phyloP scores from a whole-genome alignment of 2,113 vertebrate genomes.

The Microtus ochrogaster region DNA sequence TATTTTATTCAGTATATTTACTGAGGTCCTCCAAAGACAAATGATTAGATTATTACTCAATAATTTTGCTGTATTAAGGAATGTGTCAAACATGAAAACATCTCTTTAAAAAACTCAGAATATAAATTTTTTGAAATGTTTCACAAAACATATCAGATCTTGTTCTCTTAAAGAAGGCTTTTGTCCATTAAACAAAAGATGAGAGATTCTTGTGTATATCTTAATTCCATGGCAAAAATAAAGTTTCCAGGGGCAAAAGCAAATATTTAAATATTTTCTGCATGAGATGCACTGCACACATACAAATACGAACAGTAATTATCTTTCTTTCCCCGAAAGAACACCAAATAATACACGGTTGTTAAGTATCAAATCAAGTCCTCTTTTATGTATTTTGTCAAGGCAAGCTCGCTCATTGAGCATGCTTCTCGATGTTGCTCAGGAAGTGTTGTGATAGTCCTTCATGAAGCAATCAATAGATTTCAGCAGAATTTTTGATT shows the following conservation, averaged over 20 bases:
- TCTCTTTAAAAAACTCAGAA: background rate
- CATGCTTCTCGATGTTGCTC: constrained; percentile 64
- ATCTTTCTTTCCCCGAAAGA: constrained; percentile 62
- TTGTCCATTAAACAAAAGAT: constrained; percentile 65
- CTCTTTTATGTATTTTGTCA: constrained; percentile 74
- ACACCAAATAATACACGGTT: constrained; percentile 50
- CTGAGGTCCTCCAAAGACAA: constrained; percentile 11
- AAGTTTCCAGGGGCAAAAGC: constrained; percentile 56
- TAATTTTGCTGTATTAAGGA: constrained; percentile 42
- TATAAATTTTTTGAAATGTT: constrained; percentile 50
- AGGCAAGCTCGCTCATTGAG: constrained; percentile 75
- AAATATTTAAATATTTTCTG: constrained; percentile 71
- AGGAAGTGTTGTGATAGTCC: constrained; percentile 59
- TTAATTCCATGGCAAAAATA: constrained; percentile 67
- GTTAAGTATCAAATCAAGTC: constrained; percentile 50
- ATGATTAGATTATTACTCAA: constrained; percentile 1
- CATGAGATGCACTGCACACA: constrained; percentile 52
- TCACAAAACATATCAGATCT: background rate
- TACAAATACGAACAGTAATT: constrained; percentile 66
- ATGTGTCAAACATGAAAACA: constrained; percentile 32
- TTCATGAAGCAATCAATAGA: constrained; percentile 27
- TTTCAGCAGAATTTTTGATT: constrained; percentile 64
- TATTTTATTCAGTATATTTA: constrained; percentile 46
- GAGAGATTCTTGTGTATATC: constrained; percentile 73
- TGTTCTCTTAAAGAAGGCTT: constrained; percentile 46